Conservation (phyloP, 2,797 vertebrate species). For the Nannoperca obscura region DNA sequence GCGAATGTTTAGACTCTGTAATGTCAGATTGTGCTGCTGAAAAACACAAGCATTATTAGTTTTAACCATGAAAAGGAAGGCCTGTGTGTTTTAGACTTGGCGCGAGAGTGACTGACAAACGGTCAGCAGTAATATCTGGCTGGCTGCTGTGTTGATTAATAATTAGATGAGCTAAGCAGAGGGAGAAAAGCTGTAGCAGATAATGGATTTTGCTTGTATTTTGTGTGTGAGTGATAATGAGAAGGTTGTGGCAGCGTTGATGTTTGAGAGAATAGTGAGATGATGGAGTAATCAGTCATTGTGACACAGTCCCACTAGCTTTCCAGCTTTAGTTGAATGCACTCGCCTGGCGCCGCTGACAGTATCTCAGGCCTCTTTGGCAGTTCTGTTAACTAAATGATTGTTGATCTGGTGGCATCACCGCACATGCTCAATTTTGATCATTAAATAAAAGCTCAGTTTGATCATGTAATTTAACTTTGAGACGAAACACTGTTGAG, state of each 20-base stretch:
- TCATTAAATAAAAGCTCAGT: constrained; percentile 22
- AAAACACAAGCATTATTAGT: neutral
- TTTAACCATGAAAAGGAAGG: constrained; percentile 5
- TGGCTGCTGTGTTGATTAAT: constrained; percentile 63
- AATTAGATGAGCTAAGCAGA: constrained; percentile 57
- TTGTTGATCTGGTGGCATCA: constrained; percentile 26
- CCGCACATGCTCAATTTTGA: constrained; percentile 21
- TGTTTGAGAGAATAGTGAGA: constrained; percentile 48
- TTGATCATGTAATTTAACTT: constrained; percentile 38
- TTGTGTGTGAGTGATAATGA: constrained; percentile 42
- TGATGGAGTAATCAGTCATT: constrained; percentile 32
- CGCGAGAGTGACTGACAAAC: constrained; percentile 80
- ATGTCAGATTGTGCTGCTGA: constrained; percentile 32
- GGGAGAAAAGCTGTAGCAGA: constrained; percentile 49
- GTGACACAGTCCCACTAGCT: constrained; percentile 7
- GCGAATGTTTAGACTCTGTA: constrained; percentile 43
- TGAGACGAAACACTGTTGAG: neutral
- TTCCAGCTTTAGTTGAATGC: constrained; percentile 26
- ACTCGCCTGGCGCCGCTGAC: constrained; percentile 3
- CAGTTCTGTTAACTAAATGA: constrained; percentile 24
- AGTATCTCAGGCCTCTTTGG: constrained; percentile 21
- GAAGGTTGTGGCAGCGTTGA: constrained; percentile 44
- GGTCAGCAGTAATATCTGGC: constrained; percentile 49
- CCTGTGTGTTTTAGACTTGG: constrained; percentile 74
- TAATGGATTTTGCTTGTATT: constrained; percentile 53